Evolutionary conservation across 2,888 invertebrate genomes (phyloP).

Genomic region (Brachynemurus nebulosus): DNA sequence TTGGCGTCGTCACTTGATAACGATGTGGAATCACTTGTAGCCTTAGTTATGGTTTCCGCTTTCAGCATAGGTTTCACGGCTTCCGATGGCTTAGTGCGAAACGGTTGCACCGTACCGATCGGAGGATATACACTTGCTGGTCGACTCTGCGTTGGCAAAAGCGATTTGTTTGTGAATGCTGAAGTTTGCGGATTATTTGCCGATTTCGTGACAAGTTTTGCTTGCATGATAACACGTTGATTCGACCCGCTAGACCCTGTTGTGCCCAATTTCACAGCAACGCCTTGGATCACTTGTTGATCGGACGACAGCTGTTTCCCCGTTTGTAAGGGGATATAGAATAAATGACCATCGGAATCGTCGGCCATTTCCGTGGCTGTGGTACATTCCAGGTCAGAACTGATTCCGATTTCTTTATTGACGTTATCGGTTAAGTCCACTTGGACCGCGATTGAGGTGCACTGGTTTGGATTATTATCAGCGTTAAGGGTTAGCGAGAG

Average conservation of each 20-base stretch:
- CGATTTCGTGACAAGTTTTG: conserved; percentile 48
- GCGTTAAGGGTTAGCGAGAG: conserved; percentile 30
- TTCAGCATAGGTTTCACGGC: conserved; percentile 12
- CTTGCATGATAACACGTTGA: conserved; percentile 47
- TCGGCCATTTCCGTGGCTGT: conserved; percentile 38
- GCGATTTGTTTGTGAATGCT: neutral
- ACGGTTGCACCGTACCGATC: conserved; percentile 40
- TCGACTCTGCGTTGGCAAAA: conserved; percentile 13
- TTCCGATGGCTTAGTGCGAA: conserved; percentile 28
- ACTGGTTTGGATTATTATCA: conserved; percentile 31
- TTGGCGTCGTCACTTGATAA: conserved; percentile 5
- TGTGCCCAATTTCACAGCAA: conserved; percentile 48
- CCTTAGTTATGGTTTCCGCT: conserved; percentile 5
- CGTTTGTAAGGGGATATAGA: conserved; percentile 47
- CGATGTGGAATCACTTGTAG: neutral
- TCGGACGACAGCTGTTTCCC: conserved; percentile 20
- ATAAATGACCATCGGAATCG: conserved; percentile 41
- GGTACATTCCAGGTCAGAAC: conserved; percentile 30
- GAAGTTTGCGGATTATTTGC: conserved; percentile 19
- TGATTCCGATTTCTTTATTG: conserved; percentile 21
- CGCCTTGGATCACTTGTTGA: conserved; percentile 37
- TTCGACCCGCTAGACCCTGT: conserved; percentile 47
- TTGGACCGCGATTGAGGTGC: conserved; percentile 38
- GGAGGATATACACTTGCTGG: conserved; percentile 31
- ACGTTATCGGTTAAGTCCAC: conserved; percentile 34